Percentiles rank a stretch among this genome's conserved stretches.
These are phyloP conservation scores for Catharus fuscescens DNA, from an alignment of 2,113 vertebrate species.

Conservation along the genomic window DNA sequence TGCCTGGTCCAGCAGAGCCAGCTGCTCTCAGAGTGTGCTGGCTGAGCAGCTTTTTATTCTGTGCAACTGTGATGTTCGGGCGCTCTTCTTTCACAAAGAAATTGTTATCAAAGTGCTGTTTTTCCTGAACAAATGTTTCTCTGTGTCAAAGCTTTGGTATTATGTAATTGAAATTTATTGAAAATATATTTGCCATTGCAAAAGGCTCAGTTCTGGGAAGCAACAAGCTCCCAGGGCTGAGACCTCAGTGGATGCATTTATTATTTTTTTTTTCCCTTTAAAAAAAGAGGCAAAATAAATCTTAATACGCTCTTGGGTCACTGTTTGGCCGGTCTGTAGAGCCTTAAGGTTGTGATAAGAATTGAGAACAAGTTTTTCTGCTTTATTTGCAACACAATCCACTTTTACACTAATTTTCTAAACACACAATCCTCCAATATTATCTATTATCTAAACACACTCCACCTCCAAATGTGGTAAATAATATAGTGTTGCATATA, in stretches of 20 bases:
- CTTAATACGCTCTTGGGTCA: not conserved
- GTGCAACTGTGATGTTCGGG: not conserved
- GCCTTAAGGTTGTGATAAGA: not conserved
- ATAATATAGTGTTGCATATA: not conserved
- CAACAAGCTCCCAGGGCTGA: not conserved
- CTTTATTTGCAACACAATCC: not conserved
- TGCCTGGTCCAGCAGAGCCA: not conserved
- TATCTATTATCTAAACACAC: too few relatives aligned
- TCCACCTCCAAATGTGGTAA: not conserved
- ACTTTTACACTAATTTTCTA: not conserved
- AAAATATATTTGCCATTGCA: not conserved
- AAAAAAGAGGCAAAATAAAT: not conserved
- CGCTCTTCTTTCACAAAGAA: not conserved
- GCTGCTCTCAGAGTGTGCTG: not conserved
- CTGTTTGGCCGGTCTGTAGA: not conserved
- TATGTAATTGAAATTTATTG: not conserved
- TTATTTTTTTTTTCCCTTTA: not conserved
- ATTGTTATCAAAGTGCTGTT: not conserved
- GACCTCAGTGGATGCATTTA: not conserved
- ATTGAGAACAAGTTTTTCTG: not conserved
- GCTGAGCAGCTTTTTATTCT: not conserved
- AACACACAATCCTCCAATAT: not conserved
- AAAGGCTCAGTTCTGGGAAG: not conserved
- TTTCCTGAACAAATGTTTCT: not conserved
- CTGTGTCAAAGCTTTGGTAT: not conserved